Evolutionary conservation across 2,113 vertebrate species (phyloP), one percentile per base, ranked within the genome.

Genomic region (Protobothrops mucrosquamatus): DNA sequence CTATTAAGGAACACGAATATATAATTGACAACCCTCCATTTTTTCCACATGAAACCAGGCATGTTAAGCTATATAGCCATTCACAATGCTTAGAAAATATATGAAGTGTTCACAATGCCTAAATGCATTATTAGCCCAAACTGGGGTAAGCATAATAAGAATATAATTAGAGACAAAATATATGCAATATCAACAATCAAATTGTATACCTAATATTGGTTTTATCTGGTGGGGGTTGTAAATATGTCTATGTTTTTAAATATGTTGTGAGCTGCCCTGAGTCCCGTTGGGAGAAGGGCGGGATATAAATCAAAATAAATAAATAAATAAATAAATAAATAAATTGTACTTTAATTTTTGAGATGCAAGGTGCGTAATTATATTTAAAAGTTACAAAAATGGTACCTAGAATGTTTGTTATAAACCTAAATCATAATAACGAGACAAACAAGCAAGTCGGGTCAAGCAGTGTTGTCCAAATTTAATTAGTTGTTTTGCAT

Each of bases 401-500:
- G 3, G 18, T 89, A 54, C 6, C 85, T 85, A 59, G 34, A 54
- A 69, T 88, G 39, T 90, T 90, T 74, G 59, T 86, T 52, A 48
- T 48, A 52, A 52, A 29, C 52, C 51, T 4, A 57, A 10, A 90
- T 2, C 74, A 64, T 48, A 91, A 91, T 57, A 46, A 46, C 24
- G 29, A 92, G 54, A 22, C 22, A 92, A 94, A 74, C n/a, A 34
- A 90, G 86, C 29, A 94, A 93, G 1, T 4, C 22, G 29, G 64
- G 64, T 57, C 52, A 88, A 55, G 46, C 85, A 93, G 10, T 20
- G 81, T 29, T 39, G 34, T 93, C 90, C 88, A 11, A 88, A 85
- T 97, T 97, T 97, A 97, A 94, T 96, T 97, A 97, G 91, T 86
- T 64, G n/a, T 91, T 95, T 94, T 81, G 92, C 90, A 87, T 39